Evolutionary conservation across 2,797 vertebrate genomes (phyloP).

Genomic region (Ceryle rudis): DNA sequence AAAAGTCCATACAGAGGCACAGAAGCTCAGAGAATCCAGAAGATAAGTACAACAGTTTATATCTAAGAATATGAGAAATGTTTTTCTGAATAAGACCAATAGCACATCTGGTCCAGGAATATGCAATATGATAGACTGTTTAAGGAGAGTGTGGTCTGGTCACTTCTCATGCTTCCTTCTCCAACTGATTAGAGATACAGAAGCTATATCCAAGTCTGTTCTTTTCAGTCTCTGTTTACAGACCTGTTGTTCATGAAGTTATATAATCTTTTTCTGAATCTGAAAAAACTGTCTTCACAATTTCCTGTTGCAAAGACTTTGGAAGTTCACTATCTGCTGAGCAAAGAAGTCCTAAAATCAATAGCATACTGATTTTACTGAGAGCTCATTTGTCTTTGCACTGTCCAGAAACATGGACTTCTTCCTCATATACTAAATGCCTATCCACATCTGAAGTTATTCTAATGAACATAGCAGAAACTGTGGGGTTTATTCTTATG

Average conservation of each 20-base stretch:
- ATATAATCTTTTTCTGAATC: neutral
- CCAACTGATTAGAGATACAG: neutral
- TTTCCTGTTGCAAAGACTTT: neutral
- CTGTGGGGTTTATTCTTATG: neutral
- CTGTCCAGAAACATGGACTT: neutral
- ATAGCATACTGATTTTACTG: neutral
- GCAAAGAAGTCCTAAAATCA: neutral
- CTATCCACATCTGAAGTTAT: neutral
- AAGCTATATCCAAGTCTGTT: neutral
- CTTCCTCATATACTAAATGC: neutral
- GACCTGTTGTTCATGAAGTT: neutral
- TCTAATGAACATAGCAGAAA: neutral
- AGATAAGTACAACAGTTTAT: neutral
- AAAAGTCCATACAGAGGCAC: neutral
- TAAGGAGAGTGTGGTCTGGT: neutral
- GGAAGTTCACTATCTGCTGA: neutral
- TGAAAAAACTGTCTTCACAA: neutral
- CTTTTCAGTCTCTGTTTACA: neutral
- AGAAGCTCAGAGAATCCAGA: neutral
- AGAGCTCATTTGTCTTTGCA: neutral
- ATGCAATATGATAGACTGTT: neutral
- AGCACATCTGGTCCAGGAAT: neutral
- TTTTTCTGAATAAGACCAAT: neutral
- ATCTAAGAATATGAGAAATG: neutral
- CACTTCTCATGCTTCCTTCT: neutral